Evolutionary conservation across 2,797 vertebrate species (phyloP).

Genomic region (Acanthurus tractus): DNA sequence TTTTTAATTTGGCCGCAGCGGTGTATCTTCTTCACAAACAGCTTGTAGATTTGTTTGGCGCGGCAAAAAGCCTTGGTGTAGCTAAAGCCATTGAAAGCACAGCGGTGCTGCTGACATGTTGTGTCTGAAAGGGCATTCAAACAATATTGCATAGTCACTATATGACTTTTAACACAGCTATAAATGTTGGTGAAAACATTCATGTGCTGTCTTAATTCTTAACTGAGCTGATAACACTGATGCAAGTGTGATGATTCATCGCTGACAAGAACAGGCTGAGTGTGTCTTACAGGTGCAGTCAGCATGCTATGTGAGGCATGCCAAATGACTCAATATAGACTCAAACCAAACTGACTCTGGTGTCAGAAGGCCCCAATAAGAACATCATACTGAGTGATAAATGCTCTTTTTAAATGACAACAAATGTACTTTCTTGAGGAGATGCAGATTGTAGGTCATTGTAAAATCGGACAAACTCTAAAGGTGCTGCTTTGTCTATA

Average conservation of each 20-base stretch:
- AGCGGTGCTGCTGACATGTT: too few species aligned
- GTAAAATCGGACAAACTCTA: slow-evolving; percentile 13
- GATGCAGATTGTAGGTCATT: slow-evolving; percentile 8
- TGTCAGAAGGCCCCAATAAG: slow-evolving; percentile 29
- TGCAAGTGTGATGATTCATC: slow-evolving; percentile 43
- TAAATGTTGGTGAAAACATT: slow-evolving; percentile 9
- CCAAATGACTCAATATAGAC: slow-evolving; percentile 55
- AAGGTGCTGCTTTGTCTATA: slow-evolving; percentile 2
- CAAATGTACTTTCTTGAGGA: slow-evolving; percentile 38
- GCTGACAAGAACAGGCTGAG: slow-evolving; percentile 16
- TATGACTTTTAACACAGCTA: background rate
- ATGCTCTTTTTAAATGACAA: slow-evolving; percentile 41
- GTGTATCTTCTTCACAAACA: too few species aligned
- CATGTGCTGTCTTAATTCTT: slow-evolving; percentile 1
- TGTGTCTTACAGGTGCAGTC: slow-evolving; percentile 24
- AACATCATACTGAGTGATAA: slow-evolving; percentile 24
- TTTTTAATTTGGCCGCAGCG: too few species aligned
- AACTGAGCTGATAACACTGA: background rate
- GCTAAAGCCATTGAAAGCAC: too few species aligned
- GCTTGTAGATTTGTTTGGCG: too few species aligned
- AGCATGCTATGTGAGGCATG: slow-evolving; percentile 8
- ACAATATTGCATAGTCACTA: slow-evolving; percentile 1
- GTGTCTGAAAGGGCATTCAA: too few species aligned
- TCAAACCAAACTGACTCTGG: slow-evolving; percentile 31
- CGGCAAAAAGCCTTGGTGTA: too few species aligned